Conservation (phyloP, 2,113 vertebrate species). For the Poecile atricapillus region DNA sequence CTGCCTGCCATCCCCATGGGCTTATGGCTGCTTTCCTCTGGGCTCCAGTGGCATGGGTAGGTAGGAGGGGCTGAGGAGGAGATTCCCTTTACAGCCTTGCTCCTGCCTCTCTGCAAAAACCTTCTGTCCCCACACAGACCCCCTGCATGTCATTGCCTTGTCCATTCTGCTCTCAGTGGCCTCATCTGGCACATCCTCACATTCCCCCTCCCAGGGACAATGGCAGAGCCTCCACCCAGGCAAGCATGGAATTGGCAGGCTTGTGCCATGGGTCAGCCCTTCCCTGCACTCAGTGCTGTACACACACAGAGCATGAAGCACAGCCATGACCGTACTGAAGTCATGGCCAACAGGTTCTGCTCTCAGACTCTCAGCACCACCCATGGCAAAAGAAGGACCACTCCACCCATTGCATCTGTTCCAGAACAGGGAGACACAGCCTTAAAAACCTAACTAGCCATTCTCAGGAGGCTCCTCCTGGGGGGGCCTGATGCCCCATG, state of each 20-base stretch:
- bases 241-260: neutral
- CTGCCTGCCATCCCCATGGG: neutral
- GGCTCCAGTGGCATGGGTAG: neutral
- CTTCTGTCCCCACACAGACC: neutral
- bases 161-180: neutral
- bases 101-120: neutral
- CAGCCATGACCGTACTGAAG: neutral
- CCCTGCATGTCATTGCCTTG: neutral
- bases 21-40: neutral
- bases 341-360: neutral
- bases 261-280: neutral
- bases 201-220: neutral
- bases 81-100: neutral
- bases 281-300: fast-evolving
- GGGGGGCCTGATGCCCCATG: neutral
- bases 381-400: neutral
- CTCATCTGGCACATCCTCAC: neutral
- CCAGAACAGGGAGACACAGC: neutral
- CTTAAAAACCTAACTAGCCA: neutral
- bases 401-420: neutral
- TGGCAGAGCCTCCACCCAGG: neutral
- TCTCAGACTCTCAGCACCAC: neutral
- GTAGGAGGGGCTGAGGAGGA: neutral
- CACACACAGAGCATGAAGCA: neutral
- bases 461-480: neutral